phyloP scores from a whole-genome alignment of 2,797 vertebrate species.

The Characodon lateralis region DNA sequence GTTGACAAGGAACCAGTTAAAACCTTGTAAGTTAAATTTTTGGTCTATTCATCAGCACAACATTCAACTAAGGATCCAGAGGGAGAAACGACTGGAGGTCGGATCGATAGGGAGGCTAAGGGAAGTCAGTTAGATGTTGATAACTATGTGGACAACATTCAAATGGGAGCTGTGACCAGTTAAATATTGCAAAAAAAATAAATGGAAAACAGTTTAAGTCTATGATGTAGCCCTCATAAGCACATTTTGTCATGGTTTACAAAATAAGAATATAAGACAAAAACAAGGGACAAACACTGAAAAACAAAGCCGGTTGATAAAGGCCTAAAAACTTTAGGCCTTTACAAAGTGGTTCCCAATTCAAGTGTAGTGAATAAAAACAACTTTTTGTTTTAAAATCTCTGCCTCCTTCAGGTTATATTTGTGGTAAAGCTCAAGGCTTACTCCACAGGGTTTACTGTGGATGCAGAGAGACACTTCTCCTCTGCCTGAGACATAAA shows the following conservation, averaged over 20 bases:
- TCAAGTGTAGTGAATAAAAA: neutral
- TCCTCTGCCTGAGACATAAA: neutral
- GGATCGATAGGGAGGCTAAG: conserved; percentile 20
- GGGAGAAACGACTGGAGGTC: conserved; percentile 14
- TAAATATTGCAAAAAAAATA: conserved; percentile 23
- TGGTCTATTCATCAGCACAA: conserved; percentile 18
- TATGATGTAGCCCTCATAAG: neutral
- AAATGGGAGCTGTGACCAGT: conserved; percentile 19
- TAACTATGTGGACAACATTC: conserved; percentile 7
- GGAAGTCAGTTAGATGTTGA: conserved; percentile 26
- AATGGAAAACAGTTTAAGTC: conserved; percentile 32
- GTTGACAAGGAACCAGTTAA: conserved; percentile 1
- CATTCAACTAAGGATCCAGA: neutral
- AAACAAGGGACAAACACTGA: neutral
- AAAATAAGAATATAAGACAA: neutral
- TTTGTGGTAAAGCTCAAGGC: neutral
- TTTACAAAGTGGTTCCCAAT: neutral
- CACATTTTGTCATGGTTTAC: neutral
- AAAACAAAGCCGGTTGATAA: neutral
- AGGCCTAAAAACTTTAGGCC: neutral
- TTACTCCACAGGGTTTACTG: neutral
- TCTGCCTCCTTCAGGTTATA: neutral
- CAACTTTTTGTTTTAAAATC: neutral
- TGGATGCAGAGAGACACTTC: neutral
- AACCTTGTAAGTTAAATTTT: conserved; percentile 12